Conservation (phyloP, 2,797 vertebrate genomes). For the Eulemur mongoz region DNA sequence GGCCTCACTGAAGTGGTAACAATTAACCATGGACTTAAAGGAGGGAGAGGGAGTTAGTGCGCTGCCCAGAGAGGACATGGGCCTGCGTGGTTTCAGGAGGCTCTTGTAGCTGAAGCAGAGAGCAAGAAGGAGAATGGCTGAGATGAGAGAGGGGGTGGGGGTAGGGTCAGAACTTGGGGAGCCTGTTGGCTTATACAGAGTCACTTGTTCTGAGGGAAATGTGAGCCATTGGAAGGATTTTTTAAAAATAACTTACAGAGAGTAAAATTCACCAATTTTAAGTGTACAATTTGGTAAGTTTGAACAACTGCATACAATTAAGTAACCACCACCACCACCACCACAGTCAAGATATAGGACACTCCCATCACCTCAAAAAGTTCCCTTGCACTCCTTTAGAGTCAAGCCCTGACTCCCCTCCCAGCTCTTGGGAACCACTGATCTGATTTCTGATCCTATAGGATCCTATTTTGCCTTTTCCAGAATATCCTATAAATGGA, state of each 20-base stretch:
- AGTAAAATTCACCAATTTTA: slow-evolving; percentile 2
- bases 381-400: neutral
- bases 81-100: neutral
- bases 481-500: neutral
- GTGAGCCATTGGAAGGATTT: neutral
- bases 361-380: neutral
- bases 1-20: neutral
- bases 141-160: neutral
- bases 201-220: neutral
- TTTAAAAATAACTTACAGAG: neutral
- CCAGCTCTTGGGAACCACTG: neutral
- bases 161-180: neutral
- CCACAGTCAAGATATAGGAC: neutral
- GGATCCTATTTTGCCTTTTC: neutral
- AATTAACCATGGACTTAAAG: neutral
- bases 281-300: neutral
- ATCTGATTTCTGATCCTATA: neutral
- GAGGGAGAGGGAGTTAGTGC: neutral
- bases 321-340: neutral
- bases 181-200: neutral
- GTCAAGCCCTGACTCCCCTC: neutral
- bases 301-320: neutral
- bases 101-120: neutral
- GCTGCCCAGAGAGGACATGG: neutral
- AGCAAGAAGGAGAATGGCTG: neutral